These are phyloP conservation scores for Beroe forskalii DNA, from an alignment of 37 sponge, comb jelly and placozoan genomes.

Conservation along the genomic window DNA sequence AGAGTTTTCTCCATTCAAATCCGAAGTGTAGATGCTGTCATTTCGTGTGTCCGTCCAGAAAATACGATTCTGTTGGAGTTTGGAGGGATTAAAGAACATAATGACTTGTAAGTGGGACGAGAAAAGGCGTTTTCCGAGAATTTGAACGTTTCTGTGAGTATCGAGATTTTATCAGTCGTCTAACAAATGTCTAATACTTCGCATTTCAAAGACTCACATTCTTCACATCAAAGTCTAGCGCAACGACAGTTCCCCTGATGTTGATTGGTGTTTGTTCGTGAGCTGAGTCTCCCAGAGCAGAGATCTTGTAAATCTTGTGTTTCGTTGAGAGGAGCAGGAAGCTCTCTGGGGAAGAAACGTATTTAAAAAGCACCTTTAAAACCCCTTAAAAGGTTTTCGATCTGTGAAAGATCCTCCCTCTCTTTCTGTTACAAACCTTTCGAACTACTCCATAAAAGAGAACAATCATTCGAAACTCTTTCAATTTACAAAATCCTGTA, in stretches of 20 bases:
- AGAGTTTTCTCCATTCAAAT: neutral
- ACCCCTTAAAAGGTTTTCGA: too few relatives aligned
- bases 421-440: too few relatives aligned
- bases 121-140: too few relatives aligned
- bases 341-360: constrained; percentile 9
- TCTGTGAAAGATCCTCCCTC: too few relatives aligned
- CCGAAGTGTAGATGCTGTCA: neutral
- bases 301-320: constrained; percentile 24
- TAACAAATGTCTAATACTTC: too few relatives aligned
- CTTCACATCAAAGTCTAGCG: constrained; percentile 23
- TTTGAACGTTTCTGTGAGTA: too few relatives aligned
- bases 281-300: constrained; percentile 12
- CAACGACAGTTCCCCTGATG: constrained; percentile 16
- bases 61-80: neutral
- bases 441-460: too few relatives aligned
- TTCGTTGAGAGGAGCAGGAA: constrained; percentile 7
- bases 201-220: constrained; percentile 59
- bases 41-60: constrained; percentile 50
- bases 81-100: too few relatives aligned
- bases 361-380: neutral
- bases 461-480: too few relatives aligned
- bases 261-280: constrained; percentile 9
- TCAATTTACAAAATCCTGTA: too few relatives aligned
- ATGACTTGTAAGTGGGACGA: too few relatives aligned
- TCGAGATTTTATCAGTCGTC: too few relatives aligned